Conservation (phyloP, 2,888 invertebrate genomes). For the Hymenopus coronatus region DNA sequence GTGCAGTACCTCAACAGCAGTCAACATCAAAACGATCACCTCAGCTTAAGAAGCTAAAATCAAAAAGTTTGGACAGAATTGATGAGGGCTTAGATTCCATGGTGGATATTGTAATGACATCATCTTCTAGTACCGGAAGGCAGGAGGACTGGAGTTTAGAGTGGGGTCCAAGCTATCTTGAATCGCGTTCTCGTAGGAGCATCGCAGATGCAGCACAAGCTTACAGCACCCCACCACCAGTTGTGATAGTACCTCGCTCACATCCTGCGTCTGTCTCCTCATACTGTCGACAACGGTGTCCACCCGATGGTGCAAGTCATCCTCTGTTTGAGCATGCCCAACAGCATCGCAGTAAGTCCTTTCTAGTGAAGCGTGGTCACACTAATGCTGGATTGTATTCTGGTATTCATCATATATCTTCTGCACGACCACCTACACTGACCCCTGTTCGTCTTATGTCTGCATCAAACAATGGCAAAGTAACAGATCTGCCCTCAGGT, state of each 20-base stretch:
- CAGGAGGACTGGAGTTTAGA: slow-evolving; percentile 35
- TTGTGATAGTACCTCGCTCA: slow-evolving; percentile 35
- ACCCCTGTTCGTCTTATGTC: slow-evolving; percentile 26
- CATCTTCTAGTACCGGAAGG: slow-evolving; percentile 40
- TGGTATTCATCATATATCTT: slow-evolving; percentile 43
- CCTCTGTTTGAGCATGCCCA: slow-evolving; percentile 15
- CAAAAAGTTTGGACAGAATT: slow-evolving; percentile 76
- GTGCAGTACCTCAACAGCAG: not conserved
- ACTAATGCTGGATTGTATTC: slow-evolving; percentile 65
- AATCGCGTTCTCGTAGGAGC: slow-evolving; percentile 15
- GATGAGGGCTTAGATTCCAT: slow-evolving; percentile 70
- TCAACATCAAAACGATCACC: not conserved
- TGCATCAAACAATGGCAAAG: slow-evolving; percentile 34
- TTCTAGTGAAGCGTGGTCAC: slow-evolving; percentile 61
- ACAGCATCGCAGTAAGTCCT: slow-evolving; percentile 43
- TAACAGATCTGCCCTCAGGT: slow-evolving; percentile 40
- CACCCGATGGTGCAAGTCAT: slow-evolving; percentile 35
- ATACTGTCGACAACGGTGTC: slow-evolving; percentile 25
- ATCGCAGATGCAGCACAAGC: slow-evolving; percentile 22
- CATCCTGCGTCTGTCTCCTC: slow-evolving; percentile 13
- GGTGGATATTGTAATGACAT: slow-evolving; percentile 68
- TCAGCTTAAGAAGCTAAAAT: slow-evolving; percentile 39
- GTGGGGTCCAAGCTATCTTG: slow-evolving; percentile 27
- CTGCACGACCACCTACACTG: not conserved
- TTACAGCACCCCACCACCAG: slow-evolving; percentile 27